Base-by-base conservation (phyloP, 2,113 vertebrate species). In the Gymnobelideus leadbeateri region DNA sequence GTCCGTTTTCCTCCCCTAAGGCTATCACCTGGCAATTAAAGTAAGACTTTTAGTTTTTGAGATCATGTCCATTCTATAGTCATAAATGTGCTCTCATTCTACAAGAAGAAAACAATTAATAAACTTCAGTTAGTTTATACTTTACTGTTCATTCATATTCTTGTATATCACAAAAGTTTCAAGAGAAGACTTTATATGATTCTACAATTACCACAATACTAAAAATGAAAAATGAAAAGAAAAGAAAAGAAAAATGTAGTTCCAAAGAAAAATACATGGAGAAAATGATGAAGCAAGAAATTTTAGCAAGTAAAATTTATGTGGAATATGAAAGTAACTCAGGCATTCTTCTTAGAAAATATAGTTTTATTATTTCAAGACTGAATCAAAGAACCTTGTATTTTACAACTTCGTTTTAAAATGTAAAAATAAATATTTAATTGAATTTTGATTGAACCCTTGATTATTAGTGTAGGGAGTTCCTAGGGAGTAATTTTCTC, bases 341-440 rank as follows among this genome's bases (percentile, higher is more conserved):
- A 1, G 91, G 6, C 25, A 91, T 93, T 89, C 9, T 91, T 92
- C 68, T 89, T 10, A 84, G 54, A 89, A 90, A 61, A 84, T 84
- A 49, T 2, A 51, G 24, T 49, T 9, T 24, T 90, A 16, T 50
- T 10, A 49, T 25, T 26, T 90, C 51, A 68, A 90, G 26, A 50
- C 50, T 92, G 57, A 43, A 31, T 57, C 89, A 50, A 8, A 77
- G 25, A 51, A 91, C 0, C 0, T 84, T 92, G 1, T 77, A 57
- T 89, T 93, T 84, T 43, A 47, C 9, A 49, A 55, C 53, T 93
- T 94, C 51, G 68, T 6, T 89, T 92, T 2, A 84, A 9, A 77
- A 89, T 68, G 3, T 2, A 89, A 61, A 89, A 91, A 93, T 52
- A n/a, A 89, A 90, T 95, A 91, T 89, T 23, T 84, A 23, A 84